These are phyloP conservation scores for Drosophila virilis DNA, from an alignment of 1,140 invertebrate genomes.

Conservation along the genomic window DNA sequence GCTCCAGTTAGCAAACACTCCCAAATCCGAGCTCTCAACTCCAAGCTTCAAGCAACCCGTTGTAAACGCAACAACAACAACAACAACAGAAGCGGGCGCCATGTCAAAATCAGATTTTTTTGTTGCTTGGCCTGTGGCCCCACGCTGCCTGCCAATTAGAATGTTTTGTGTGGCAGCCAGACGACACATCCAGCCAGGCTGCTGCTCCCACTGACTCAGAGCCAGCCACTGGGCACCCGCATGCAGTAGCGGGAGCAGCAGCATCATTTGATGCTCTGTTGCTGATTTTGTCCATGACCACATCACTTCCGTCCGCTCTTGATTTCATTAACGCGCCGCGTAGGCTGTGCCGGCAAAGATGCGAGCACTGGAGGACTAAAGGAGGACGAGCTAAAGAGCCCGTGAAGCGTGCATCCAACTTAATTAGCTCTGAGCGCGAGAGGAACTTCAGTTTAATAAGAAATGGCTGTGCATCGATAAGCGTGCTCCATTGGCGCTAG, in stretches of 20 bases:
- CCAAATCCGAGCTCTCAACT: not conserved
- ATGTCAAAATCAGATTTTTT: slow-evolving; percentile 14
- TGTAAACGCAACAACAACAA: not conserved
- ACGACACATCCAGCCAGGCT: slow-evolving; percentile 32
- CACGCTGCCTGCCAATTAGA: slow-evolving; percentile 67
- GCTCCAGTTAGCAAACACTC: slow-evolving; percentile 34
- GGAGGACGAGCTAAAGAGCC: not conserved
- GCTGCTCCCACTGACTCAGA: slow-evolving; percentile 3
- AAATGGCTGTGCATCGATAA: slow-evolving; percentile 59
- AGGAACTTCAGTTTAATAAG: slow-evolving; percentile 69
- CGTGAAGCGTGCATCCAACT: slow-evolving; percentile 65
- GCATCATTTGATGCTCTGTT: slow-evolving; percentile 8
- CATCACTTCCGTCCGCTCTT: slow-evolving; percentile 69
- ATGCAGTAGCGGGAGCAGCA: no score
- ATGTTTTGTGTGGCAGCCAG: slow-evolving; percentile 44
- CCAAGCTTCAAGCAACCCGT: not conserved
- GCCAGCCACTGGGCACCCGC: not conserved
- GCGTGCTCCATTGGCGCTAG: slow-evolving; percentile 24
- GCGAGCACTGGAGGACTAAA: slow-evolving; percentile 6
- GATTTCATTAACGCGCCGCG: slow-evolving; percentile 43
- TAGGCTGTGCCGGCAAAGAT: slow-evolving; percentile 1
- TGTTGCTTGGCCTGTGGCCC: slow-evolving; percentile 9
- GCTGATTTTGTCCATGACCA: slow-evolving; percentile 32
- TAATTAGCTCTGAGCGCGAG: slow-evolving; percentile 56
- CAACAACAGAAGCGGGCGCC: slow-evolving; percentile 25